Conservation (phyloP, 2,113 vertebrate genomes). For the Solea solea region DNA sequence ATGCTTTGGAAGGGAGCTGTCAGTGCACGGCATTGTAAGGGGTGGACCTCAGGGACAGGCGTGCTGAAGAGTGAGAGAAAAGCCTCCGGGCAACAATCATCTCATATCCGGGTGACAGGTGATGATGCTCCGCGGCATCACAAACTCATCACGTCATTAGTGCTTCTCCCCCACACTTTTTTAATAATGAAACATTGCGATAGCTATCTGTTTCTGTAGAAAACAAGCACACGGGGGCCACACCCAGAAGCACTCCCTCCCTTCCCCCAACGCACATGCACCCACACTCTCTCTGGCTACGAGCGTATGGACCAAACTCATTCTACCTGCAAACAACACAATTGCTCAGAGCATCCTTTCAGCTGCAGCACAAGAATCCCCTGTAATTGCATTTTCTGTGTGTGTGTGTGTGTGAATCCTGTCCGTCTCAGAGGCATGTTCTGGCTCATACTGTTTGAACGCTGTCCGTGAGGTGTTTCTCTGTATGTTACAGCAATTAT, state of each 20-base stretch:
- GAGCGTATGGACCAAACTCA: constrained; percentile 49
- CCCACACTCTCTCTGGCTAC: constrained; percentile 24
- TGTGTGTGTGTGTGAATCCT: constrained; percentile 36
- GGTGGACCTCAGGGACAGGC: constrained; percentile 63
- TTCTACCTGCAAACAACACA: constrained; percentile 56
- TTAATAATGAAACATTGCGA: constrained; percentile 50
- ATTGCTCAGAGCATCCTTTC: constrained; percentile 52
- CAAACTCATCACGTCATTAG: constrained; percentile 57
- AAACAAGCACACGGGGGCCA: constrained; percentile 51
- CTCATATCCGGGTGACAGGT: constrained; percentile 58
- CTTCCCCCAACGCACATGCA: constrained; percentile 52
- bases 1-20: constrained; percentile 68
- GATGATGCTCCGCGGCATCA: constrained; percentile 47
- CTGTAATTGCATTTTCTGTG: constrained; percentile 42
- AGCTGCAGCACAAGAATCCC: constrained; percentile 33
- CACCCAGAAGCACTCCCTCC: constrained; percentile 64
- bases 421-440: constrained; percentile 49
- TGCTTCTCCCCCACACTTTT: constrained; percentile 38
- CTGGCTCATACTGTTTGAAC: constrained; percentile 48
- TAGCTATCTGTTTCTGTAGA: constrained; percentile 40
- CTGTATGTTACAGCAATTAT: constrained; percentile 53
- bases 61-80: constrained; percentile 56
- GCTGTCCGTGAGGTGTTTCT: constrained; percentile 46
- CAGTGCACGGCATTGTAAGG: constrained; percentile 67
- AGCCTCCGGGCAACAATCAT: constrained; percentile 48